These are phyloP conservation scores for Pygoscelis adeliae DNA, from an alignment of 2,113 vertebrate genomes.

Conservation along the genomic window DNA sequence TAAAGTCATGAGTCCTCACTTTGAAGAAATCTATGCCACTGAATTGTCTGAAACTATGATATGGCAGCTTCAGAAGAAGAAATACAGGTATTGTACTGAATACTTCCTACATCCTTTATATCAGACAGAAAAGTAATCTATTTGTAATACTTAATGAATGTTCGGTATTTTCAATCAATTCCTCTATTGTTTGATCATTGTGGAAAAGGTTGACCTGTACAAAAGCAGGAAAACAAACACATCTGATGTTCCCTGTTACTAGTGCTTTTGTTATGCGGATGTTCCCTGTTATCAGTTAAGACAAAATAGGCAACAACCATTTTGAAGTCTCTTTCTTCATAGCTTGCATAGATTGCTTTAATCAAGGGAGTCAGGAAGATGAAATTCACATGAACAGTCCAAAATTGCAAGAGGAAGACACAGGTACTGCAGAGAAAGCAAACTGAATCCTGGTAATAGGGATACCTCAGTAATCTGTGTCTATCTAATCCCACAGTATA, in stretches of 20 bases:
- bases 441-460: not conserved
- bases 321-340: not conserved
- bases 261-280: not conserved
- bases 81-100: constrained; percentile 83
- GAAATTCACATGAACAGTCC: not conserved
- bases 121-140: not conserved
- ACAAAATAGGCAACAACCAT: not conserved
- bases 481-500: not conserved
- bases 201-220: not conserved
- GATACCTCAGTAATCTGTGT: not conserved
- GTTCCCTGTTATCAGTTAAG: not conserved
- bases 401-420: not conserved
- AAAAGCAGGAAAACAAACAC: not conserved
- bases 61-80: constrained; percentile 95
- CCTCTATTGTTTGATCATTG: not conserved
- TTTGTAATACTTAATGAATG: not conserved
- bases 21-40: constrained; percentile 92
- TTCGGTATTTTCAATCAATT: not conserved
- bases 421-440: not conserved
- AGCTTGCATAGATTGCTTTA: not conserved
- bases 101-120: not conserved
- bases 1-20: constrained; percentile 91
- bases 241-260: not conserved
- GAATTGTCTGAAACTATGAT: constrained; percentile 96
- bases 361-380: not conserved